Evolutionary conservation across 2,113 vertebrate species (phyloP).

Genomic region (Elaphurus davidianus): DNA sequence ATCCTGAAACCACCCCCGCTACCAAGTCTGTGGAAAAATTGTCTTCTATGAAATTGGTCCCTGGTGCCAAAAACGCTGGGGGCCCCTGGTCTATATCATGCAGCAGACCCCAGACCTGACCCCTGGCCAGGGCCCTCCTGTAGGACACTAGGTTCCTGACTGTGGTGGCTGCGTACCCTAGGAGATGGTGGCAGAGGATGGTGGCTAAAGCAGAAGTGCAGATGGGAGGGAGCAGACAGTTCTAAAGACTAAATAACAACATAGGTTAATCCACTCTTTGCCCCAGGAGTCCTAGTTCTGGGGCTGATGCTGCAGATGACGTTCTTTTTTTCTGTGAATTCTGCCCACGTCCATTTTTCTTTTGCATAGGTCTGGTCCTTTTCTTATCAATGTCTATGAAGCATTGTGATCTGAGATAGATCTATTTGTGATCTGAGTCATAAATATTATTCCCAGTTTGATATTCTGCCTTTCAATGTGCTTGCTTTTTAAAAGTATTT

Average conservation of each 20-base stretch:
- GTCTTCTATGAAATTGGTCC: background rate
- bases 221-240: background rate
- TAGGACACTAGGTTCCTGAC: background rate
- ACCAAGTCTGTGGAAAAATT: background rate
- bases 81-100: background rate
- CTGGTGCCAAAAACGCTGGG: background rate
- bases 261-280: background rate
- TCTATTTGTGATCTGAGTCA: background rate
- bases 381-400: background rate
- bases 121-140: background rate
- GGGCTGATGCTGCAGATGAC: background rate
- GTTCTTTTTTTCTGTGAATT: background rate
- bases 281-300: background rate
- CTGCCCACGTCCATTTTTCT: background rate
- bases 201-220: background rate
- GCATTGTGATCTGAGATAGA: background rate
- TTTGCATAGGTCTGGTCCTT: background rate
- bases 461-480: background rate
- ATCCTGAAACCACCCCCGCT: background rate
- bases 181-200: background rate
- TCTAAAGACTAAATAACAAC: background rate
- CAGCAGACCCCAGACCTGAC: background rate
- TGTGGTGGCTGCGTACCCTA: fast-evolving
- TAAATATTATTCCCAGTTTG: background rate
- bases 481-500: background rate